These are phyloP conservation scores for Mystacides longicornis DNA, from an alignment of 2,888 invertebrate species.

Conservation along the genomic window DNA sequence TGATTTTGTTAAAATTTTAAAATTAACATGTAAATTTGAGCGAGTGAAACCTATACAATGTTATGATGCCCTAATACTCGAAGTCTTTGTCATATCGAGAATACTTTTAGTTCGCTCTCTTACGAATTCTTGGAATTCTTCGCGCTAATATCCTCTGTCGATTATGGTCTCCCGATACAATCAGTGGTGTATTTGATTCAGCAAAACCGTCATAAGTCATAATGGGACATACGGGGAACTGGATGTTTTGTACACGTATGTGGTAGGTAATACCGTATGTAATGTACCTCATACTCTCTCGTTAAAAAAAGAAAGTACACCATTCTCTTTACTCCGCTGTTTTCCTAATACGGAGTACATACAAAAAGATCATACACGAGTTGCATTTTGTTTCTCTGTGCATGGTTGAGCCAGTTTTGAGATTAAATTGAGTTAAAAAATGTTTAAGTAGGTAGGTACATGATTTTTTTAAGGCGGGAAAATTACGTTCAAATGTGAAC, in stretches of 20 bases:
- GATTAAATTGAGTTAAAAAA: too few relatives aligned
- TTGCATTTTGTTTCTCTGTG: too few relatives aligned
- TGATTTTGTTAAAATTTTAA: not conserved
- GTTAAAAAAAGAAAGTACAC: not conserved
- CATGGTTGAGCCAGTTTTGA: too few relatives aligned
- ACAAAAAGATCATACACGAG: not conserved
- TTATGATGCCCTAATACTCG: not conserved
- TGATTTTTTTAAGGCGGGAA: too few relatives aligned
- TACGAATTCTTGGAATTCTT: not conserved
- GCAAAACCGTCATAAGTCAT: not conserved
- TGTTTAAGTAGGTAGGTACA: too few relatives aligned
- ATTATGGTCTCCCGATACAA: not conserved
- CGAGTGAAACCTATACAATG: not conserved
- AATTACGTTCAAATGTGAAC: too few relatives aligned
- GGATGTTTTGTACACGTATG: not conserved
- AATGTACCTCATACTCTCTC: not conserved
- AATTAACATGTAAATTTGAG: not conserved
- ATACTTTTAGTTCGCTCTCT: not conserved
- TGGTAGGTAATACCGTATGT: not conserved
- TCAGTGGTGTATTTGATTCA: not conserved
- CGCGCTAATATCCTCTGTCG: not conserved
- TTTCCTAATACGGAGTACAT: constrained; percentile 1
- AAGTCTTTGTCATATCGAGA: not conserved
- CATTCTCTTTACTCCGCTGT: not conserved
- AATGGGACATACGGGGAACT: not conserved